These are phyloP conservation scores for Luperina testacea DNA, from an alignment of 2,888 invertebrate genomes.

Conservation along the genomic window DNA sequence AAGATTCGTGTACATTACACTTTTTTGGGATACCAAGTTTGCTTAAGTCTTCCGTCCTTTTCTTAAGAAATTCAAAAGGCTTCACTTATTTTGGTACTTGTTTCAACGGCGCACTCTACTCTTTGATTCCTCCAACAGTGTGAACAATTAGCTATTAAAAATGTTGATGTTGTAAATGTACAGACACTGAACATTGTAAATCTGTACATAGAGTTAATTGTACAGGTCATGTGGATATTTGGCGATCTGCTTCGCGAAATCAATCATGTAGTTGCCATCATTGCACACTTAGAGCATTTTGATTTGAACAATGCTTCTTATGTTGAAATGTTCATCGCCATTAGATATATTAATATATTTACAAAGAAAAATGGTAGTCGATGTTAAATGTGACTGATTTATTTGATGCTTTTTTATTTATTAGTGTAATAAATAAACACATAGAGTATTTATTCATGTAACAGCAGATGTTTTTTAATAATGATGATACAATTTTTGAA, in stretches of 20 bases:
- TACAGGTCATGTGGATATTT: slow-evolving; percentile 91
- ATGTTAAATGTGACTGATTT: slow-evolving; percentile 75
- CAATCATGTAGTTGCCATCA: slow-evolving; percentile 79
- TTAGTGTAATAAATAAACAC: slow-evolving; percentile 74
- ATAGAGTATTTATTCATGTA: slow-evolving; percentile 72
- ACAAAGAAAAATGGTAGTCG: slow-evolving; percentile 89
- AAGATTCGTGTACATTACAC: slow-evolving; percentile 77
- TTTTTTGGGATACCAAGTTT: slow-evolving; percentile 78
- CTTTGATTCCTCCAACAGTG: slow-evolving; percentile 69
- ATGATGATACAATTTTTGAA: slow-evolving; percentile 61
- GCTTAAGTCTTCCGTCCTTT: slow-evolving; percentile 89
- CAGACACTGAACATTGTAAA: slow-evolving; percentile 75
- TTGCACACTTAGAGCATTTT: slow-evolving; percentile 80
- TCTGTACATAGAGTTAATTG: slow-evolving; percentile 86
- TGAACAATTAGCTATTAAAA: slow-evolving; percentile 73
- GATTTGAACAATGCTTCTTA: slow-evolving; percentile 79
- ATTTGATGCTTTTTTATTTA: slow-evolving; percentile 79
- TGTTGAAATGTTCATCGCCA: slow-evolving; percentile 76
- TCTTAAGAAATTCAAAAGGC: slow-evolving; percentile 76
- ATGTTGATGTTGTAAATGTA: slow-evolving; percentile 76
- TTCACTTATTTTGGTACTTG: slow-evolving; percentile 67
- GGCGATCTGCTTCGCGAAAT: slow-evolving; percentile 88
- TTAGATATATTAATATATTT: slow-evolving; percentile 79
- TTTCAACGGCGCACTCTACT: slow-evolving; percentile 66
- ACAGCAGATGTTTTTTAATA: slow-evolving; percentile 72